Conservation (phyloP, 1,140 invertebrate species). For the Trichomalopsis sarcophagae region DNA sequence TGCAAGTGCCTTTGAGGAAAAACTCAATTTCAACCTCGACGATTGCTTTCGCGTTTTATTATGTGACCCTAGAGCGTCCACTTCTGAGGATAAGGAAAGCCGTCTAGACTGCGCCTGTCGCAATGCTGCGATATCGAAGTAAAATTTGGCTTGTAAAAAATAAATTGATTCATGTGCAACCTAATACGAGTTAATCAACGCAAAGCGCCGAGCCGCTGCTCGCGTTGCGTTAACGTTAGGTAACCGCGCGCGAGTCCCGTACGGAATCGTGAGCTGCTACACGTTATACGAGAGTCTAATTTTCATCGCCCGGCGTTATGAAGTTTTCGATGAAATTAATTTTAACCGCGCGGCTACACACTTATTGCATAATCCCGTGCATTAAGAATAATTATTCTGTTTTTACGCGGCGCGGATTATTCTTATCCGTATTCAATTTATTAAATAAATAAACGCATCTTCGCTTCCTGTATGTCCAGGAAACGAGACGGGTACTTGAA, state of each 20-base stretch:
- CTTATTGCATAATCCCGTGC: too few species aligned
- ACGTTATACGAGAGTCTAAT: slow-evolving; percentile 7
- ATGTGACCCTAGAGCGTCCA: neutral
- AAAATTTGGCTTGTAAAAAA: slow-evolving; percentile 15
- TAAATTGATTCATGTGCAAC: slow-evolving; percentile 29
- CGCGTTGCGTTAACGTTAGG: slow-evolving; percentile 23
- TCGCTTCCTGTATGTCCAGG: too few species aligned
- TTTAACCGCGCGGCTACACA: too few species aligned
- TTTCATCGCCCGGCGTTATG: neutral
- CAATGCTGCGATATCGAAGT: neutral
- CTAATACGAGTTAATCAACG: slow-evolving; percentile 37
- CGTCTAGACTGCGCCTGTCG: neutral
- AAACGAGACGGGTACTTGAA: too few species aligned
- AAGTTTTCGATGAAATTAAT: slow-evolving; percentile 10
- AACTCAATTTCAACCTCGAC: too few species aligned
- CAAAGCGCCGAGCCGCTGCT: neutral
- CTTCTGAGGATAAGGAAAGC: too few species aligned
- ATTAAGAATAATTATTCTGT: too few species aligned
- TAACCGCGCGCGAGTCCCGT: neutral
- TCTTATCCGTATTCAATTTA: too few species aligned
- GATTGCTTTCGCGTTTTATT: neutral
- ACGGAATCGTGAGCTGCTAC: neutral
- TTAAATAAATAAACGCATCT: too few species aligned
- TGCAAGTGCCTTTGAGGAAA: too few species aligned
- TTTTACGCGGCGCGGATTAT: too few species aligned